A percentile compares a stretch with the other conserved stretches of the same genome.
phyloP scores from a whole-genome alignment of 92 coral and sea anemone genomes.

The Epizoanthus illoricatus region DNA sequence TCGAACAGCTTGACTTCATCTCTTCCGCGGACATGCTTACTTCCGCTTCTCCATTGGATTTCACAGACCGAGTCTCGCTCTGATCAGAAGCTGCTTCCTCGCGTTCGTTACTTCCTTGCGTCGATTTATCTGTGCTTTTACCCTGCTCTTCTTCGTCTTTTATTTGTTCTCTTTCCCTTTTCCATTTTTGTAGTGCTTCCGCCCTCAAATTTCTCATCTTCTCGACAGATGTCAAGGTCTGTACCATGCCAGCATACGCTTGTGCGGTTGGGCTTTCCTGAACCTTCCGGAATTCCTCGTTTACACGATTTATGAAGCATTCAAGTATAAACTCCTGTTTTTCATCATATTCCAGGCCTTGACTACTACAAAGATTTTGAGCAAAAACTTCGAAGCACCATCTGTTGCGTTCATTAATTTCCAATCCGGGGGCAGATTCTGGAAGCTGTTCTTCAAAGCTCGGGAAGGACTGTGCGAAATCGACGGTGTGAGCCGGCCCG shows the following conservation, averaged over 20 bases:
- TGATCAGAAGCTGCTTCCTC: neutral
- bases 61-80: neutral
- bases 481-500: constrained; percentile 34
- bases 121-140: neutral
- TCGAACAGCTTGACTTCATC: neutral
- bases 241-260: neutral
- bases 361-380: constrained; percentile 18
- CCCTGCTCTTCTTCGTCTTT: neutral
- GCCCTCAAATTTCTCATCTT: constrained; percentile 1
- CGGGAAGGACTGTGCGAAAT: constrained; percentile 43
- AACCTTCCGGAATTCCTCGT: constrained; percentile 25
- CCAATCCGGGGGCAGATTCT: constrained; percentile 9
- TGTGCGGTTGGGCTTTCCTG: constrained; percentile 35
- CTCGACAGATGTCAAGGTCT: constrained; percentile 19
- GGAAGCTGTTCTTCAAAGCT: constrained; percentile 32
- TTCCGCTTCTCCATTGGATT: neutral
- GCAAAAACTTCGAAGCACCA: constrained; percentile 41
- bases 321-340: constrained; percentile 39
- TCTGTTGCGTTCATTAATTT: constrained; percentile 28
- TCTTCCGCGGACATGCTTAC: neutral
- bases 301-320: neutral
- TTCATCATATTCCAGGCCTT: constrained; percentile 38
- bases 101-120: neutral
- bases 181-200: constrained; percentile 18
- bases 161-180: neutral